Conservation (phyloP, 2,113 vertebrate species). For the Danionella cerebrum region DNA sequence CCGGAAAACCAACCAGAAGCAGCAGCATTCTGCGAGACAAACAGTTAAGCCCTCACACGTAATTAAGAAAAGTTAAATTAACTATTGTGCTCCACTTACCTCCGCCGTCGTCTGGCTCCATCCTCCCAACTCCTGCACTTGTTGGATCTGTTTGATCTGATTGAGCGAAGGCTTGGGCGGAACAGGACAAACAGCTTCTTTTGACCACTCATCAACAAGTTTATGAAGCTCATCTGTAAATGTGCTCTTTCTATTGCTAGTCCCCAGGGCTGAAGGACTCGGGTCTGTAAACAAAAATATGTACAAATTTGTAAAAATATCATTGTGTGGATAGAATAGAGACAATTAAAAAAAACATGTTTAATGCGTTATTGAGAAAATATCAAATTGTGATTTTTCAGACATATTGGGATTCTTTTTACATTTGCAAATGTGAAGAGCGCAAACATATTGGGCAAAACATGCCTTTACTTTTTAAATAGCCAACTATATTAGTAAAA, state of each 20-base stretch:
- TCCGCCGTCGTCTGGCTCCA: constrained; percentile 72
- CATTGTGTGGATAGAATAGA: neutral
- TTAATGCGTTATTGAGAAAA: too few species aligned
- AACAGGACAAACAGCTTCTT: constrained; percentile 66
- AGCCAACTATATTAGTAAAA: too few species aligned
- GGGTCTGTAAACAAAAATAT: constrained; percentile 46
- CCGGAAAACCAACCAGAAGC: constrained; percentile 59
- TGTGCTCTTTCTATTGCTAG: constrained; percentile 73
- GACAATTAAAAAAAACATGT: too few species aligned
- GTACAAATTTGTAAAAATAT: neutral
- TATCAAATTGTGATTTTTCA: too few species aligned
- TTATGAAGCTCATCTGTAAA: constrained; percentile 90
- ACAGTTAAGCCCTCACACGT: too few species aligned
- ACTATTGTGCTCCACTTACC: constrained; percentile 58
- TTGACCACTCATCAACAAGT: constrained; percentile 87
- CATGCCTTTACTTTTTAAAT: too few species aligned
- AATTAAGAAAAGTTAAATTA: too few species aligned
- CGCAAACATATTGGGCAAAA: too few species aligned
- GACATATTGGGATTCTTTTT: too few species aligned
- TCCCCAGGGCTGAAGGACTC: constrained; percentile 55
- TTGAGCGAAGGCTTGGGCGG: constrained; percentile 79
- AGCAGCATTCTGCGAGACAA: constrained; percentile 45
- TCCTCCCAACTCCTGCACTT: constrained; percentile 72
- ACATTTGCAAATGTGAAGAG: too few species aligned
- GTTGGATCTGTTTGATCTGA: constrained; percentile 85